phyloP scores from a whole-genome alignment of 2,797 vertebrate species.

The Neomorphus geoffroyi region DNA sequence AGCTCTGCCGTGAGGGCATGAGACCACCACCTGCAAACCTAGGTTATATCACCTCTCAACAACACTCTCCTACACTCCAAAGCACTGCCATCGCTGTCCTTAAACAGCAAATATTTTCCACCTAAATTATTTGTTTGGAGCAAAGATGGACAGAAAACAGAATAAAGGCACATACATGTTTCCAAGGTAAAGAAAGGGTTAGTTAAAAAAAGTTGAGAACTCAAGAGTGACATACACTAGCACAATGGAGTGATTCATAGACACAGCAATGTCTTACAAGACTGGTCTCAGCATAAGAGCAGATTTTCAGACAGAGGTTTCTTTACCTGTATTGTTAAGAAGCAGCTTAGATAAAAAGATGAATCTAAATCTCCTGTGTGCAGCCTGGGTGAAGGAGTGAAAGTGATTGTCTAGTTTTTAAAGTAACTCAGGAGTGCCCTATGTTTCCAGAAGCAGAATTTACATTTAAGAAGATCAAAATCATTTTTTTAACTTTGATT shows the following conservation, averaged over 20 bases:
- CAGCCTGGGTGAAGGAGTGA: neutral
- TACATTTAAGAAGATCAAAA: neutral
- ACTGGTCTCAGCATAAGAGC: neutral
- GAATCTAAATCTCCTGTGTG: neutral
- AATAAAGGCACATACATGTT: neutral
- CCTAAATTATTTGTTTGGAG: neutral
- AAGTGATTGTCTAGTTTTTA: neutral
- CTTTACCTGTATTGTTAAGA: neutral
- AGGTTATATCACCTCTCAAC: neutral
- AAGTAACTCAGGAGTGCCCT: neutral
- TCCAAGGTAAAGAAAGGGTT: neutral
- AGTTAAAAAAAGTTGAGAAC: neutral
- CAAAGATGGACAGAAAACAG: neutral
- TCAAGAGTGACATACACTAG: neutral
- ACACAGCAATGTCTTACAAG: neutral
- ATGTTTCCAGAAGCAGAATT: neutral
- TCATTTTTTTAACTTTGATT: neutral
- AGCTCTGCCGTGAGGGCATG: neutral
- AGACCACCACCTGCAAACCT: neutral
- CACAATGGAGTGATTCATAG: neutral
- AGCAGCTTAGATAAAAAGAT: neutral
- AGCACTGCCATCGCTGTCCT: neutral
- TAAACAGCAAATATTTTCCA: neutral
- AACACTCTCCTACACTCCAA: neutral
- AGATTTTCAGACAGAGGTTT: neutral